Conservation (phyloP, 35 echinoderm and acorn worm species). For the Eucidaris tribuloides region DNA sequence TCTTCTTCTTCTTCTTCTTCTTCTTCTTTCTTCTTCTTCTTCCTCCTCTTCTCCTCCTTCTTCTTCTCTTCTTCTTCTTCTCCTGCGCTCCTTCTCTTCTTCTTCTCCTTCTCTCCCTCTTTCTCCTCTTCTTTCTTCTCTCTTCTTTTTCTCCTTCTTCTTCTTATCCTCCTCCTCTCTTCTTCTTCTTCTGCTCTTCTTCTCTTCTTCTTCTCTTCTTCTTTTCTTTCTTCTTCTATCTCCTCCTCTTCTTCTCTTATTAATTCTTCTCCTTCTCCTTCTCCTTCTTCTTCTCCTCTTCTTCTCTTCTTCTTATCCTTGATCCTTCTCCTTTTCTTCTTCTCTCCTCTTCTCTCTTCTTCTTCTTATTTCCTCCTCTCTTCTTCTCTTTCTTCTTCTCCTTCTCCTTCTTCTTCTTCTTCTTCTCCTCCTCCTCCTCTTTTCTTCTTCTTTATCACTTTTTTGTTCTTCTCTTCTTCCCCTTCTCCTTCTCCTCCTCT, state of each 20-base stretch:
- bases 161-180: background rate
- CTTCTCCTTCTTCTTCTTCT: too few species aligned
- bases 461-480: too few species aligned
- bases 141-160: background rate
- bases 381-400: too few species aligned
- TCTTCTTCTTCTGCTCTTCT: background rate
- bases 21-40: background rate
- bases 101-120: background rate
- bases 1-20: background rate
- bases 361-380: too few species aligned
- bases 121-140: background rate
- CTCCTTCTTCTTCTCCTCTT: background rate
- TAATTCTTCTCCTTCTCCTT: background rate
- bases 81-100: background rate
- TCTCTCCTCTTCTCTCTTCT: too few species aligned
- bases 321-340: too few species aligned
- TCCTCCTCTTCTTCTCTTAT: background rate
- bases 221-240: background rate
- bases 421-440: too few species aligned
- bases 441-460: too few species aligned
- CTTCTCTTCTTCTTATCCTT: background rate
- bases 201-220: background rate
- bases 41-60: background rate
- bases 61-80: background rate
- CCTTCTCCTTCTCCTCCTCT: too few species aligned